Conservation (phyloP, 2,113 vertebrate species). For the Hyaena hyaena region DNA sequence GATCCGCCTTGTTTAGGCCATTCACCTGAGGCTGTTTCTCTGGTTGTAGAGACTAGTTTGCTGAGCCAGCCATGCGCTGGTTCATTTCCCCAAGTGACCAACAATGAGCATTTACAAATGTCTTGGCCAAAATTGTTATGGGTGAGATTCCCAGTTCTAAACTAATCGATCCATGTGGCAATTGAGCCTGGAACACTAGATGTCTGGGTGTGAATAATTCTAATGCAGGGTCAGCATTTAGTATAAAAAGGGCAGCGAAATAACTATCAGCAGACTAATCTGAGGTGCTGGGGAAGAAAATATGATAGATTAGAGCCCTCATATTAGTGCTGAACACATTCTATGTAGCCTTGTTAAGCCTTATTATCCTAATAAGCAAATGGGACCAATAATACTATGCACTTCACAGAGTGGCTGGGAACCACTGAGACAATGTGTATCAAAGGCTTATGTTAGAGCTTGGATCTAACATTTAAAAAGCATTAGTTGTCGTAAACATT, state of each 20-base stretch:
- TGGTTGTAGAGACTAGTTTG: neutral
- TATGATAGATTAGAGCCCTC: neutral
- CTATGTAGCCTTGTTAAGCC: neutral
- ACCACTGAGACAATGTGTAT: neutral
- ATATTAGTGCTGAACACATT: neutral
- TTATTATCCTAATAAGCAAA: constrained; percentile 3
- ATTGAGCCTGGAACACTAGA: neutral
- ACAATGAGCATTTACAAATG: neutral
- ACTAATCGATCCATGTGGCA: neutral
- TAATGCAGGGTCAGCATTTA: neutral
- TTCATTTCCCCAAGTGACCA: constrained; percentile 28
- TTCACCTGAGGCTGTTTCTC: constrained; percentile 38
- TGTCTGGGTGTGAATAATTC: neutral
- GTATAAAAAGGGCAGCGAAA: neutral
- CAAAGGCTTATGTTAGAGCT: neutral
- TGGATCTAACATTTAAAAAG: neutral
- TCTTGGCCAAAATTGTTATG: neutral
- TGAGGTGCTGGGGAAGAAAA: neutral
- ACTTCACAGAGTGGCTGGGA: neutral
- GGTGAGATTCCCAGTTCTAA: neutral
- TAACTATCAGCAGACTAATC: neutral
- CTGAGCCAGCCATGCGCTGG: neutral
- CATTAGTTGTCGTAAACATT: neutral
- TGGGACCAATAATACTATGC: neutral
- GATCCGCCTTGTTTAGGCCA: constrained; percentile 5